Evolutionary conservation across 2,888 invertebrate genomes (phyloP).

Genomic region (Bombylius major): DNA sequence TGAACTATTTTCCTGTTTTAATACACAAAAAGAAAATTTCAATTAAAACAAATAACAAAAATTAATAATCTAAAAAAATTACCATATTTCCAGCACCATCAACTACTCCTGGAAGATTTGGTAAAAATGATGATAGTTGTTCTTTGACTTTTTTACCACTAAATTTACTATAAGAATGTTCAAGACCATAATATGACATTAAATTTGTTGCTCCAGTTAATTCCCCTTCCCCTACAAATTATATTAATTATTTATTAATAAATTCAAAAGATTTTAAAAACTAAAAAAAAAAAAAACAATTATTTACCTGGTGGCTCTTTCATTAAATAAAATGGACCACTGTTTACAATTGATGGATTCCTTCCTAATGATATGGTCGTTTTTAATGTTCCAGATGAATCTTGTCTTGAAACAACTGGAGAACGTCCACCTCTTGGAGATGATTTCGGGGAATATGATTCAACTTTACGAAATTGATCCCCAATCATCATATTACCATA

Average conservation of each 20-base stretch:
- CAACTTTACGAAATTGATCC: slow-evolving; percentile 85
- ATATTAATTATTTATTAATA: neutral
- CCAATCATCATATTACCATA: slow-evolving; percentile 67
- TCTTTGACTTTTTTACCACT: slow-evolving; percentile 93
- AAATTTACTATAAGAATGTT: slow-evolving; percentile 96
- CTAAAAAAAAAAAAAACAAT: neutral
- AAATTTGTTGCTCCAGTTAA: slow-evolving; percentile 93
- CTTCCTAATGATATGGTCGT: slow-evolving; percentile 95
- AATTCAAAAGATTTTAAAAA: too few relatives aligned
- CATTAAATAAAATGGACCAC: slow-evolving; percentile 96
- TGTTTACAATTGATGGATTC: slow-evolving; percentile 92
- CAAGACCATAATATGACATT: slow-evolving; percentile 91
- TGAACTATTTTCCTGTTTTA: slow-evolving; percentile 60
- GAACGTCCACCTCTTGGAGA: slow-evolving; percentile 88
- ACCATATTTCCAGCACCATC: slow-evolving; percentile 76
- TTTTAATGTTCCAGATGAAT: slow-evolving; percentile 93
- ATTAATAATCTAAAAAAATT: slow-evolving; percentile 8
- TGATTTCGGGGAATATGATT: slow-evolving; percentile 91
- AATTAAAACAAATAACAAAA: neutral
- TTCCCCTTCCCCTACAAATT: slow-evolving; percentile 67
- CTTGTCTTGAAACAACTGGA: slow-evolving; percentile 90
- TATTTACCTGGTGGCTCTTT: slow-evolving; percentile 80
- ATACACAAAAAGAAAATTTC: neutral
- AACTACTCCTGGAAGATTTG: slow-evolving; percentile 87
- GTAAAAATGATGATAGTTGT: slow-evolving; percentile 87